Evolutionary conservation across 2,797 vertebrate genomes (phyloP), one percentile per base, ranked within the genome.

Genomic region (Betta splendens): DNA sequence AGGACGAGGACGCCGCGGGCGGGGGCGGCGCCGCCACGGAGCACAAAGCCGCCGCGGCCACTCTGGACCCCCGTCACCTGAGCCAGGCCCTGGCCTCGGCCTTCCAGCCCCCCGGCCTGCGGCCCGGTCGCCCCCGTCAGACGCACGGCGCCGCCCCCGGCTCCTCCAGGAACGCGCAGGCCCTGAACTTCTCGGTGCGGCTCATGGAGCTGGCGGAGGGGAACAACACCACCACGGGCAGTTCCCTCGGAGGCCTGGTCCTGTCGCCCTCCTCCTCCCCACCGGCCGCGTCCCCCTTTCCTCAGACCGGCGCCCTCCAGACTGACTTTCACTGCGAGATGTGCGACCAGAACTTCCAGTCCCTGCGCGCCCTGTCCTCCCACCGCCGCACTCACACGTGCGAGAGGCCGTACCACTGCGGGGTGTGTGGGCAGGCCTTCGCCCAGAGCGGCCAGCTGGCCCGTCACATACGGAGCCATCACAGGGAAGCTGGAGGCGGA

Each of bases 331-430:
- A 87, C 65, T 95, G 94, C 10, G 79, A 86, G 5, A 64, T 90
- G 20, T 95, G 94, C 22, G 71, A 86, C 49, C 93, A 94, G 85
- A 87, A 66, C 75, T 94, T 95, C 61, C 92, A 73, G 59, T 94
- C 94, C 9, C 64, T 88, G 58, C 92, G 89, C 4, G 93, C 92
- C 52, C 86, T 94, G 32, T 92, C 93, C 0, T 85, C 93, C 43
- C 94, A 95, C 73, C 92, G 93, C 26, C 89, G 90, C 72, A 93
- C 89, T 55, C 92, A 92, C 10, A 65, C 92, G 39, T 91, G 90
- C 2, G 85, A 91, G 29, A 77, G 83, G 70, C 92, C 91, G 5
- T 92, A 92, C 44, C 92, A 90, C 86, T 93, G 92, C 1, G 90
- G 90, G 1, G 77, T 93, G 68, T 94, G 92, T 12, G 84, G 89